Conservation (phyloP, 2,888 invertebrate species). For the Neelides folsomi region DNA sequence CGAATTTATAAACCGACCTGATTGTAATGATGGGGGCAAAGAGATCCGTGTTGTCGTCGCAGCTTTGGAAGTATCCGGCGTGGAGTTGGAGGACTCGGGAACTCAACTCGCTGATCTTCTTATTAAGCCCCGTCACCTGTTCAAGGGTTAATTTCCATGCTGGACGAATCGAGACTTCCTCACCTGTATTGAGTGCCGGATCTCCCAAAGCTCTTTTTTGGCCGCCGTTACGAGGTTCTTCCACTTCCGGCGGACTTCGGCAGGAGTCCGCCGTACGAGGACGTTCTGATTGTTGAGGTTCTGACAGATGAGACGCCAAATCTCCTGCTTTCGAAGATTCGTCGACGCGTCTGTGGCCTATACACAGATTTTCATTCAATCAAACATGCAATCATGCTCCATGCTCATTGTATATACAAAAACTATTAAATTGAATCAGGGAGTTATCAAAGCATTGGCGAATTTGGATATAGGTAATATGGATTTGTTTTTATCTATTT, state of each 20-base stretch:
- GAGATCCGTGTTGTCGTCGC: too few relatives aligned
- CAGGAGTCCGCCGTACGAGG: constrained; percentile 31
- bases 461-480: too few relatives aligned
- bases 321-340: constrained; percentile 32
- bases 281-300: constrained; percentile 32
- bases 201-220: constrained; percentile 33
- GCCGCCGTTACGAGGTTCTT: constrained; percentile 33
- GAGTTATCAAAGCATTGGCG: too few relatives aligned
- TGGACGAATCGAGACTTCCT: constrained; percentile 12
- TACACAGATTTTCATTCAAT: not conserved
- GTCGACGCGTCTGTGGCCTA: constrained; percentile 31
- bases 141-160: constrained; percentile 5
- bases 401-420: too few relatives aligned
- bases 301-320: constrained; percentile 32
- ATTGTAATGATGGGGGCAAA: too few relatives aligned
- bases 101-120: constrained; percentile 29
- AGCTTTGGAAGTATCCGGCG: too few relatives aligned
- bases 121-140: constrained; percentile 11
- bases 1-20: too few relatives aligned
- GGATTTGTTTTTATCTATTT: too few relatives aligned
- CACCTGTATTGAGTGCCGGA: constrained; percentile 27
- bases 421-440: too few relatives aligned
- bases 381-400: not conserved
- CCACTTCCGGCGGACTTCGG: constrained; percentile 33
- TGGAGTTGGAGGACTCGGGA: constrained; percentile 32